phyloP scores from a whole-genome alignment of 2,888 invertebrate species.

The Sisyra nigra region DNA sequence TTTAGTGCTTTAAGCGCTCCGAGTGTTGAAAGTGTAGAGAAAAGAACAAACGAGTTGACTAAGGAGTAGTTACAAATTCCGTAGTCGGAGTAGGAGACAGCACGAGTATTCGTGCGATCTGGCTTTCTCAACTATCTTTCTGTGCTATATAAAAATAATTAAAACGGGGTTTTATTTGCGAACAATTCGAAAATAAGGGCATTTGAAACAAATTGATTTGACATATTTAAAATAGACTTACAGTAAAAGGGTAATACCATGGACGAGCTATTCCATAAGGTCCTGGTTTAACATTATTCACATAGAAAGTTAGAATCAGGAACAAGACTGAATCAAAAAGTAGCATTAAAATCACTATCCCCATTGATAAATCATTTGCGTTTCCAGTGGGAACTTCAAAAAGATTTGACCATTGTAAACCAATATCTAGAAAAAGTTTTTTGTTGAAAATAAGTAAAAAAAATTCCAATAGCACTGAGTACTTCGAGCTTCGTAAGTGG shows the following conservation, averaged over 20 bases:
- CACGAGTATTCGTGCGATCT: too few species aligned
- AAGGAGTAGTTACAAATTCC: too few species aligned
- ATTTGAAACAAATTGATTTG: too few species aligned
- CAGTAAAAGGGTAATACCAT: conserved; percentile 17
- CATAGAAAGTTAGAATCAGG: conserved; percentile 37
- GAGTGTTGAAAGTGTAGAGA: too few species aligned
- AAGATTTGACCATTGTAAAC: conserved; percentile 30
- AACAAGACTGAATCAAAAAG: conserved; percentile 33
- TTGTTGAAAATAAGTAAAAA: too few species aligned
- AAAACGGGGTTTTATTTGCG: too few species aligned
- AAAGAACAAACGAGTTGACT: too few species aligned
- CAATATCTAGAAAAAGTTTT: conserved; percentile 24
- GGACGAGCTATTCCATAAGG: conserved; percentile 44
- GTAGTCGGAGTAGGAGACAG: too few species aligned
- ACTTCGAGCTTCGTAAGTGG: conserved; percentile 23
- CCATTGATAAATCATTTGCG: conserved; percentile 21
- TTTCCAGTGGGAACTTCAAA: conserved; percentile 18
- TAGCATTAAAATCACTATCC: conserved; percentile 29
- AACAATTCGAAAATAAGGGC: too few species aligned
- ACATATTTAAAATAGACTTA: conserved; percentile 8
- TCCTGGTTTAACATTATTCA: conserved; percentile 39
- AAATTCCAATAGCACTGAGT: not conserved
- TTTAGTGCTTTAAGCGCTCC: too few species aligned
- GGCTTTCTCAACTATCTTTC: too few species aligned
- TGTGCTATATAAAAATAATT: too few species aligned